Conservation (phyloP, 2,888 invertebrate genomes). For the Fragum fragum region DNA sequence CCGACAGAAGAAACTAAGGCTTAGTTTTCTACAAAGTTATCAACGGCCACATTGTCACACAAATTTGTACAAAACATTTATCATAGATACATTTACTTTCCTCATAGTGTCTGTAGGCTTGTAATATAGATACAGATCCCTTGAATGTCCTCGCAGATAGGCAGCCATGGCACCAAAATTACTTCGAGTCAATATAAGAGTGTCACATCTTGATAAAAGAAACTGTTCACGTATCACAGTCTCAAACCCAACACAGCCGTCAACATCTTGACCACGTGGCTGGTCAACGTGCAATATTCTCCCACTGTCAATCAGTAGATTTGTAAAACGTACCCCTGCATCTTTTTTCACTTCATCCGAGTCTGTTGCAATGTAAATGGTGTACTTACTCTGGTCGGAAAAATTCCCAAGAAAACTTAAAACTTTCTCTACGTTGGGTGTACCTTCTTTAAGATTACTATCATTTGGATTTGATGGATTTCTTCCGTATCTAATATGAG, state of each 20-base stretch:
- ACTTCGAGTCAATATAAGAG: constrained; percentile 48
- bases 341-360: constrained; percentile 32
- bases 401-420: constrained; percentile 29
- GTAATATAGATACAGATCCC: constrained; percentile 32
- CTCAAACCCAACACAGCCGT: constrained; percentile 36
- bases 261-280: not conserved
- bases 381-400: constrained; percentile 16
- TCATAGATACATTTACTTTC: constrained; percentile 12
- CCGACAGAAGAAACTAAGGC: too few species aligned
- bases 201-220: constrained; percentile 45
- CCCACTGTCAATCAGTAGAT: not conserved
- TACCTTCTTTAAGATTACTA: not conserved
- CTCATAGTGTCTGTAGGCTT: constrained; percentile 10
- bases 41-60: too few species aligned
- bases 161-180: constrained; percentile 49
- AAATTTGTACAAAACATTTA: constrained; percentile 31
- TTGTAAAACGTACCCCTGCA: not conserved
- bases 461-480: constrained; percentile 53
- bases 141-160: constrained; percentile 30
- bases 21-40: too few species aligned
- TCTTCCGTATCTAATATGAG: constrained; percentile 51
- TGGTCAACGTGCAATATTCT: constrained; percentile 49
- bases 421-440: constrained; percentile 33
- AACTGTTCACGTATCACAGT: constrained; percentile 43
- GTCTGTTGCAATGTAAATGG: constrained; percentile 50